Percentiles rank a stretch among this genome's conserved stretches.
Conservation (phyloP, 2,888 invertebrate genomes). For the Lasius fuliginosus region DNA sequence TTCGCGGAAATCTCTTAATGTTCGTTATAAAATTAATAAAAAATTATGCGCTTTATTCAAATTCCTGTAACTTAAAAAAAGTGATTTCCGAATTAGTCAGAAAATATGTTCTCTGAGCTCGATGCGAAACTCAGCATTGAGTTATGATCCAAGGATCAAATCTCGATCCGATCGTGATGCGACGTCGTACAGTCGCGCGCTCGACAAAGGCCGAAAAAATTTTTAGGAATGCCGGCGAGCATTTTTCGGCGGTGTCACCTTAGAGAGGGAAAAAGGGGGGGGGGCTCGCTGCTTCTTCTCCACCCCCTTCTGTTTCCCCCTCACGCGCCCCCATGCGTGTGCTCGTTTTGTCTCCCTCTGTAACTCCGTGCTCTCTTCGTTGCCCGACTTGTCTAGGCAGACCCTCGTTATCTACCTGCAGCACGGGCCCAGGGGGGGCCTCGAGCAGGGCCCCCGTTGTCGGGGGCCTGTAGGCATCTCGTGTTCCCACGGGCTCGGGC, state of each 20-base stretch:
- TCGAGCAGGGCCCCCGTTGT: constrained; percentile 49
- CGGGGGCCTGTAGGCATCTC: constrained; percentile 66
- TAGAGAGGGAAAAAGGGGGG: constrained; percentile 39
- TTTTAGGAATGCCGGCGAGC: constrained; percentile 83
- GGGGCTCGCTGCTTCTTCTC: constrained; percentile 39
- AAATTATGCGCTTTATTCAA: neutral
- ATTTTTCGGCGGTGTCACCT: constrained; percentile 85
- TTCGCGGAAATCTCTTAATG: neutral
- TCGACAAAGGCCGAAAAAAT: constrained; percentile 84
- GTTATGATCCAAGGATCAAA: constrained; percentile 25
- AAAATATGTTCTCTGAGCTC: neutral
- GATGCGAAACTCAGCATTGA: neutral
- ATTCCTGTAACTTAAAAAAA: neutral
- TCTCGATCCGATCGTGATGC: constrained; percentile 69
- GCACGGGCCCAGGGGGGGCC: constrained; percentile 41
- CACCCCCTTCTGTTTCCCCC: neutral
- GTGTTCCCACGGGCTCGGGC: constrained; percentile 79
- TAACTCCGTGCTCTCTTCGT: constrained; percentile 33
- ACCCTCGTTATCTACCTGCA: constrained; percentile 73
- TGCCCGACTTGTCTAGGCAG: constrained; percentile 61
- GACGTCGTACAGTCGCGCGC: constrained; percentile 83
- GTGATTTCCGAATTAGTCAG: neutral
- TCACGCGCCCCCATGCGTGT: neutral
- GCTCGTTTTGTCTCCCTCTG: constrained; percentile 16
- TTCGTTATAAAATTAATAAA: constrained; percentile 3